Percentiles rank a stretch among this genome's conserved stretches.
Evolutionary conservation across 1,140 invertebrate species (phyloP).

Genomic region (Aphelinus certus): DNA sequence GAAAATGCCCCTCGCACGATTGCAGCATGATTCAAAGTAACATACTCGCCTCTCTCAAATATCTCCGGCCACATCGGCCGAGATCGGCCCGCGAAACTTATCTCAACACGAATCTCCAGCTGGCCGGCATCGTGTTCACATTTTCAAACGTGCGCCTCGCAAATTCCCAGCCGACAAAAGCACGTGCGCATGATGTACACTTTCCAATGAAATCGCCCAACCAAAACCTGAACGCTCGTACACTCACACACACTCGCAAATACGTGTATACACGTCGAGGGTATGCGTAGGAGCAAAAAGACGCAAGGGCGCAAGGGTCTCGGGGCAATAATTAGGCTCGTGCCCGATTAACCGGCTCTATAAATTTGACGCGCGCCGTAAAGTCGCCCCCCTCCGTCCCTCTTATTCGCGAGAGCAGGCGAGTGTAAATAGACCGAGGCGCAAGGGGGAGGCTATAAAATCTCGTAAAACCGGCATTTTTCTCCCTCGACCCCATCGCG

Average conservation of each 20-base stretch:
- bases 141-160: no score
- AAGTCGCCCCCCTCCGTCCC: neutral
- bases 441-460: slow-evolving; percentile 9
- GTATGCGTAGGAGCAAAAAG: neutral
- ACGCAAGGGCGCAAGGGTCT: neutral
- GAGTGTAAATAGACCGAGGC: slow-evolving; percentile 6
- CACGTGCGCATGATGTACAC: neutral
- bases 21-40: neutral
- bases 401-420: neutral
- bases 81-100: slow-evolving; percentile 9
- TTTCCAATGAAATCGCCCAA: slow-evolving; percentile 5
- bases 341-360: slow-evolving; percentile 20
- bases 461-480: slow-evolving; percentile 15
- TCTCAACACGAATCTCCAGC: slow-evolving; percentile 5
- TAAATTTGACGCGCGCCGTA: slow-evolving; percentile 26
- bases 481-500: neutral
- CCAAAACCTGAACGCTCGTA: no score
- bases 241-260: neutral
- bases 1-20: slow-evolving; percentile 8
- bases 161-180: no score
- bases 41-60: neutral
- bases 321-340: slow-evolving; percentile 39
- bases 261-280: neutral
- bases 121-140: neutral
- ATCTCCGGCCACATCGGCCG: neutral